Percentiles rank a stretch among this genome's conserved stretches.
Conservation (phyloP, 2,888 invertebrate species). For the Lottia scabra region DNA sequence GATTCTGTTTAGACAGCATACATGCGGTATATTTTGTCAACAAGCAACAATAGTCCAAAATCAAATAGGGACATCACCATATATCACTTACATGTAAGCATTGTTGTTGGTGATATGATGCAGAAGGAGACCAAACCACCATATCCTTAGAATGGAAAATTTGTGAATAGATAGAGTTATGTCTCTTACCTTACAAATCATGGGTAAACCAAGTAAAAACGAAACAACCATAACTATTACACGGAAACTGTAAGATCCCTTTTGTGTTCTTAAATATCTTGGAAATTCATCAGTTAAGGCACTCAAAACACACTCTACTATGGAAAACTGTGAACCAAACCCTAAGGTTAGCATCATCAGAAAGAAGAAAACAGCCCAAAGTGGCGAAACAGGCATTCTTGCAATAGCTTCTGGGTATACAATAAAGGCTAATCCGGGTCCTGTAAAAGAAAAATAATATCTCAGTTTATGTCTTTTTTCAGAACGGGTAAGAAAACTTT, state of each 20-base stretch:
- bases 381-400: conserved; percentile 65
- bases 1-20: too few species aligned
- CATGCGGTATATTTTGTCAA: too few species aligned
- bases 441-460: conserved; percentile 39
- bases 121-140: too few species aligned
- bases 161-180: not conserved
- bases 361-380: conserved; percentile 69
- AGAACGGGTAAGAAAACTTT: too few species aligned
- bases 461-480: not conserved
- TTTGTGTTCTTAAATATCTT: conserved; percentile 40
- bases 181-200: conserved; percentile 56
- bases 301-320: conserved; percentile 67
- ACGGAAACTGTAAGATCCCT: conserved; percentile 57
- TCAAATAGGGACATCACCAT: too few species aligned
- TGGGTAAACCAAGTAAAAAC: conserved; percentile 60
- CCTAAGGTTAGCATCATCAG: conserved; percentile 69
- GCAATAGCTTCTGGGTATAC: conserved; percentile 68
- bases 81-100: too few species aligned
- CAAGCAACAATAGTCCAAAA: too few species aligned
- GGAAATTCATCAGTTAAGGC: conserved; percentile 67
- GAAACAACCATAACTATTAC: conserved; percentile 44
- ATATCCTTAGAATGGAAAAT: too few species aligned
- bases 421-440: conserved; percentile 69
- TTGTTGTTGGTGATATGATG: conserved; percentile 51
- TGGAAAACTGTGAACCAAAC: conserved; percentile 69